phyloP scores from a whole-genome alignment of 35 echinoderm and acorn worm species.

The Holothuria glaberrima region DNA sequence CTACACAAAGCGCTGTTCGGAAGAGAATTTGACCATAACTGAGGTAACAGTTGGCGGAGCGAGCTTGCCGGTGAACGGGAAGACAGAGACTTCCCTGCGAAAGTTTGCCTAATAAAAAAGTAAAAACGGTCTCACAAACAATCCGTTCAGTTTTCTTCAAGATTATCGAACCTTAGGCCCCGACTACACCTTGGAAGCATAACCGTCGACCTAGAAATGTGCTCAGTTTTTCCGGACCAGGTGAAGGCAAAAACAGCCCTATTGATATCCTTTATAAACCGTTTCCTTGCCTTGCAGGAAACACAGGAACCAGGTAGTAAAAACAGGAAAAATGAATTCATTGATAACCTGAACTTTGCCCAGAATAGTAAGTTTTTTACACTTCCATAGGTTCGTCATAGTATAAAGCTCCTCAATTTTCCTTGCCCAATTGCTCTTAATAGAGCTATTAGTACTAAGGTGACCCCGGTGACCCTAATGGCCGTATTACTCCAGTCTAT shows the following conservation, averaged over 20 bases:
- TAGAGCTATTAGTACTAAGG: not conserved
- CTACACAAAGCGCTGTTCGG: no score
- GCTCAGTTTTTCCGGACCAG: no score
- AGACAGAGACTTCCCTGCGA: not conserved
- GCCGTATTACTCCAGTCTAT: not conserved
- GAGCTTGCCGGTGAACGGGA: not conserved
- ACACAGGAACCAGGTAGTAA: not conserved
- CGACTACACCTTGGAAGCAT: not conserved
- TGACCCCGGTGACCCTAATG: not conserved
- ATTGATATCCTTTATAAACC: not conserved
- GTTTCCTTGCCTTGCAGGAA: not conserved
- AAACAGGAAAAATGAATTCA: not conserved
- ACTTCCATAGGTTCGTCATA: not conserved
- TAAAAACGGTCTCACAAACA: not conserved
- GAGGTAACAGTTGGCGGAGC: not conserved
- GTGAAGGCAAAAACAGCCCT: no score
- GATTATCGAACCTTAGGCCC: not conserved
- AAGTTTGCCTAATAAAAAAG: not conserved
- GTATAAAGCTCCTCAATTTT: not conserved
- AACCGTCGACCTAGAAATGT: no score
- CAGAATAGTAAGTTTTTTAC: not conserved
- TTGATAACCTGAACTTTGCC: constrained; percentile 9
- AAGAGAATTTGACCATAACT: no score
- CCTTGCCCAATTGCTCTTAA: no score
- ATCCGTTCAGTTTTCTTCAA: not conserved